Conservation (phyloP, 2,888 invertebrate genomes). For the Synergus gifuensis region DNA sequence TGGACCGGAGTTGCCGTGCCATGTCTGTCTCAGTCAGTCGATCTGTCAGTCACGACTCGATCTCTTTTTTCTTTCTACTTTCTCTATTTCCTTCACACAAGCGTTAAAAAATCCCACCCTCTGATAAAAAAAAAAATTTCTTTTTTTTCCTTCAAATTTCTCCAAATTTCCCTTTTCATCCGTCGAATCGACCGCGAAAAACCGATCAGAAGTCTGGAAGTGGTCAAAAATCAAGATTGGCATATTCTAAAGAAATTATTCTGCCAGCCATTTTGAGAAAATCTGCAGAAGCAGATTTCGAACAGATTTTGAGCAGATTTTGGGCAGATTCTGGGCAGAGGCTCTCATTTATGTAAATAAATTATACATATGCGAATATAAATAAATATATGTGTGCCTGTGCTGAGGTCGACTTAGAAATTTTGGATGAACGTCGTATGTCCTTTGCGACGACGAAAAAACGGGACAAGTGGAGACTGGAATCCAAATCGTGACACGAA, state of each 20-base stretch:
- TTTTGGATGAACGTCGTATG: constrained; percentile 13
- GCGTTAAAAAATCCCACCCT: not conserved
- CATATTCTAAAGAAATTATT: constrained; percentile 21
- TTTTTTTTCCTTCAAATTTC: constrained; percentile 3
- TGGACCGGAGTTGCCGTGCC: constrained; percentile 77
- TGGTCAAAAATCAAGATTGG: constrained; percentile 31
- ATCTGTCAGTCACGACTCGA: constrained; percentile 65
- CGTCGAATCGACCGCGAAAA: constrained; percentile 41
- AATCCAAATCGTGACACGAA: not conserved
- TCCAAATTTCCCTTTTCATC: not conserved
- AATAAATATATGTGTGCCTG: constrained; percentile 38
- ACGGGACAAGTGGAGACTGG: not conserved
- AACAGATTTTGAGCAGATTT: constrained; percentile 12
- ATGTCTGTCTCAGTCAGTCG: constrained; percentile 75
- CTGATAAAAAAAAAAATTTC: not conserved
- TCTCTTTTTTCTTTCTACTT: constrained; percentile 55
- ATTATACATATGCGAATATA: constrained; percentile 24
- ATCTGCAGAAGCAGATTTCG: constrained; percentile 23
- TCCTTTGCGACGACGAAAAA: not conserved
- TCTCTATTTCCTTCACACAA: constrained; percentile 45
- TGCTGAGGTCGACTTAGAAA: constrained; percentile 8
- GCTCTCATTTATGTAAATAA: constrained; percentile 33
- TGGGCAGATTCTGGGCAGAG: constrained; percentile 33
- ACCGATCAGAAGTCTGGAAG: not conserved
- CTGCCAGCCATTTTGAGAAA: not conserved